phyloP scores from a whole-genome alignment of 1,140 invertebrate genomes.

The Trichogramma pretiosum region DNA sequence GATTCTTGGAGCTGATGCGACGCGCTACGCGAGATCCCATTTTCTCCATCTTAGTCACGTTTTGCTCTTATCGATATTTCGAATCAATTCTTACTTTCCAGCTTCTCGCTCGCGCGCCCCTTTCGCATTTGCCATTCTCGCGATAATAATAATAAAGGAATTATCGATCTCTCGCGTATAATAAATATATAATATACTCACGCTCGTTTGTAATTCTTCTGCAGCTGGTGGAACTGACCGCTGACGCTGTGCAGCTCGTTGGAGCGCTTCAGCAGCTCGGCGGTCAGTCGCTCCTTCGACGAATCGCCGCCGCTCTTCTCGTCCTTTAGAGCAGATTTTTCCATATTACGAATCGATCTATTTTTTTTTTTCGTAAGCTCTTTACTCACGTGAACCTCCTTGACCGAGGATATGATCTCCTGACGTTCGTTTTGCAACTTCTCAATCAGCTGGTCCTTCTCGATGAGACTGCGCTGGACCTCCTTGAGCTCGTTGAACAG shows the following conservation, averaged over 20 bases:
- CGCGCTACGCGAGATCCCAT: too few species aligned
- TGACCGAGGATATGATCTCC: conserved; percentile 3
- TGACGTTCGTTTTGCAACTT: conserved; percentile 15
- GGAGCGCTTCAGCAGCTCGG: conserved; percentile 21
- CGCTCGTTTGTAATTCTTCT: conserved; percentile 21
- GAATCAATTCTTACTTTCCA: too few species aligned
- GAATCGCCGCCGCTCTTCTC: conserved; percentile 6
- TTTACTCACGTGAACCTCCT: too few species aligned
- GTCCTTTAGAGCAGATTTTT: conserved; percentile 19
- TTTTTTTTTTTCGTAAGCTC: too few species aligned
- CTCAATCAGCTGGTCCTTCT: conserved; percentile 17
- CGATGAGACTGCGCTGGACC: conserved; percentile 4
- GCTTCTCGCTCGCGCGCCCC: too few species aligned
- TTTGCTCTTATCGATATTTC: too few species aligned
- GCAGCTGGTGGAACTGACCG: conserved; percentile 18
- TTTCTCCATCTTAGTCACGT: too few species aligned
- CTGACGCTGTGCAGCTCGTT: conserved; percentile 21
- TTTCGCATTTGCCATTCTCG: too few species aligned
- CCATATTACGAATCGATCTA: conserved; percentile 15
- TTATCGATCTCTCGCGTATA: too few species aligned
- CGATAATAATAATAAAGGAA: too few species aligned
- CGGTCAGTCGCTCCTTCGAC: conserved; percentile 11
- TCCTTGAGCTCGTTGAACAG: conserved; percentile 25
- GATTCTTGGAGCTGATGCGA: too few species aligned
- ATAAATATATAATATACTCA: too few species aligned